phyloP scores from a whole-genome alignment of 2,113 vertebrate species.

The Ceyx melanurus region DNA sequence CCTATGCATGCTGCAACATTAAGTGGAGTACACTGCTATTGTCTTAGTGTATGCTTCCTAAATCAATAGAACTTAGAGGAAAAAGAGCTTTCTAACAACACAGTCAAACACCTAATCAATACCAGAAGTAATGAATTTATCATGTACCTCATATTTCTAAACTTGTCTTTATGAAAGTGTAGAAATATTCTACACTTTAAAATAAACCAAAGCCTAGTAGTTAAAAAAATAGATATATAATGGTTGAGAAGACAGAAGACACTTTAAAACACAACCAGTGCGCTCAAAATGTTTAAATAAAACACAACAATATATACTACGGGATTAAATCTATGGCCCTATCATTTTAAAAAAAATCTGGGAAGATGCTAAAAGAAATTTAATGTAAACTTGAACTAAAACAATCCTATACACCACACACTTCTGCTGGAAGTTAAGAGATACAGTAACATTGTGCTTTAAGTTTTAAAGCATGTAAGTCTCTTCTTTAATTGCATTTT shows the following conservation, averaged over 20 bases:
- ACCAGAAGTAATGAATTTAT: conserved; percentile 62
- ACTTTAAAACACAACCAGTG: background rate
- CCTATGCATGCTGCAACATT: background rate
- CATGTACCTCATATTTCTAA: conserved; percentile 26
- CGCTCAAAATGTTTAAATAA: background rate
- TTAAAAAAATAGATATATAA: background rate
- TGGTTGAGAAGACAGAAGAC: background rate
- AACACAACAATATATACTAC: background rate
- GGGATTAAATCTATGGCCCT: background rate
- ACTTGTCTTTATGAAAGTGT: background rate
- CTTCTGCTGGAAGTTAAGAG: background rate
- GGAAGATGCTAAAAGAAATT: background rate
- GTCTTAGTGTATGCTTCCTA: conserved; percentile 22
- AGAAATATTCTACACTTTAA: background rate
- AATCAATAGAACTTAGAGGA: conserved; percentile 72
- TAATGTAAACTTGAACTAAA: background rate
- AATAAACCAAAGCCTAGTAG: background rate
- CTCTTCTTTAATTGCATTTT: background rate
- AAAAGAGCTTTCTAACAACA: conserved; percentile 50
- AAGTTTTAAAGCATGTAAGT: background rate
- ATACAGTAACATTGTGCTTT: background rate
- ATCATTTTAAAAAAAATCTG: background rate
- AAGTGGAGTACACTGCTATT: conserved; percentile 62
- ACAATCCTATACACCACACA: background rate
- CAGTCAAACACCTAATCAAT: conserved; percentile 74